These are phyloP conservation scores for Vidua chalybeata DNA, from an alignment of 2,113 vertebrate species.

Conservation along the genomic window DNA sequence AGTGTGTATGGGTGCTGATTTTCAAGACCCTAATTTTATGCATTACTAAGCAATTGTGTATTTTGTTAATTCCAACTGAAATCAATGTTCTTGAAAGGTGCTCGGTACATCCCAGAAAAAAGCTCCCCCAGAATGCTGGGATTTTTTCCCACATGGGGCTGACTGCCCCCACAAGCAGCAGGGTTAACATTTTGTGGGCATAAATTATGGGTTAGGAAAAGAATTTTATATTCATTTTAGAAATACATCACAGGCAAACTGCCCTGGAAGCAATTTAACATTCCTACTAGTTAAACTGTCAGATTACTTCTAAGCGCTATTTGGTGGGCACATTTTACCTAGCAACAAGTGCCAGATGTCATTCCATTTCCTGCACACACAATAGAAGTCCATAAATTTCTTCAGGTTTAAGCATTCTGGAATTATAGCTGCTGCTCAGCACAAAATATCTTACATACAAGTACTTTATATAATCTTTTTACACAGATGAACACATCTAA, in stretches of 20 bases:
- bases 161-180: background rate
- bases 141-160: background rate
- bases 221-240: background rate
- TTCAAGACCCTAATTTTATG: background rate
- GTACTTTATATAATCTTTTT: background rate
- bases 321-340: conserved; percentile 34
- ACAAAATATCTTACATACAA: background rate
- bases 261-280: background rate
- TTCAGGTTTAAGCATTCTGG: background rate
- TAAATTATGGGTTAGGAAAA: conserved; percentile 9
- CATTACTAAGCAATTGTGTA: background rate
- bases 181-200: background rate
- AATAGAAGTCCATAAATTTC: background rate
- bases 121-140: background rate
- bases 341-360: conserved; percentile 56
- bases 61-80: background rate
- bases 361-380: background rate
- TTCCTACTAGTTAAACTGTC: conserved; percentile 1
- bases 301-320: conserved; percentile 5
- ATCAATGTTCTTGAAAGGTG: background rate
- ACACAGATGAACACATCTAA: background rate
- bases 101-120: background rate
- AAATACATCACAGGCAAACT: background rate
- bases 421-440: background rate
- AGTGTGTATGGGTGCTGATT: background rate